Conservation (phyloP, 1,140 invertebrate species). For the Apis mellifera region Amel_HAv3.1 CM009943.2:4209501-4210000, state of each 20-base stretch:
- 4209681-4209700: slow-evolving; percentile 16
- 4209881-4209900: slow-evolving; percentile 25
- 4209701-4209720: neutral
- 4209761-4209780: slow-evolving; percentile 46
- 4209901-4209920: neutral
- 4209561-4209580: slow-evolving; percentile 50
- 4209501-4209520: too few relatives aligned
- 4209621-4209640: slow-evolving; percentile 42
- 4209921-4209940: slow-evolving; percentile 18
- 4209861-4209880: slow-evolving; percentile 32
- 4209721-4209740: neutral
- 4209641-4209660: slow-evolving; percentile 58
- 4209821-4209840: slow-evolving; percentile 29
- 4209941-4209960: slow-evolving; percentile 52
- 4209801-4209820: neutral
- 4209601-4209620: slow-evolving; percentile 57
- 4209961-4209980: slow-evolving; percentile 57
- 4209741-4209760: slow-evolving; percentile 16
- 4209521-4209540: neutral
- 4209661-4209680: slow-evolving; percentile 55
- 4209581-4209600: slow-evolving; percentile 50
- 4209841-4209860: slow-evolving; percentile 23
- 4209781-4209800: slow-evolving; percentile 17
- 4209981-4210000: slow-evolving; percentile 56
- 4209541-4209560: neutral